These are phyloP conservation scores for Anoncus sp. DNA, from an alignment of 2,888 invertebrate genomes.

Conservation along the genomic window DNA sequence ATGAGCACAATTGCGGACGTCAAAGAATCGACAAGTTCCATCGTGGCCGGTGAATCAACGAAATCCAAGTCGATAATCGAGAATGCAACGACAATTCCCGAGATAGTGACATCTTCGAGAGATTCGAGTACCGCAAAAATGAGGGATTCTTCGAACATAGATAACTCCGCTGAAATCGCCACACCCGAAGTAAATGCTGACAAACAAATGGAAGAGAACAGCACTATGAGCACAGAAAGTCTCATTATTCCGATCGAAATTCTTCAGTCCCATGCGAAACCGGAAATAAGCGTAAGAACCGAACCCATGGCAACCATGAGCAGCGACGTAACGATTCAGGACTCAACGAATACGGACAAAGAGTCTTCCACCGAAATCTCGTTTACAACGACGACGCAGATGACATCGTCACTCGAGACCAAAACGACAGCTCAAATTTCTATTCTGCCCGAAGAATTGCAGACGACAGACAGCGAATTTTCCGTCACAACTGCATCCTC, in stretches of 20 bases:
- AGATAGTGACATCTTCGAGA: conserved; percentile 30
- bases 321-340: conserved; percentile 50
- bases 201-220: conserved; percentile 72
- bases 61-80: conserved; percentile 45
- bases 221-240: conserved; percentile 77
- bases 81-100: conserved; percentile 44
- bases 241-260: conserved; percentile 80
- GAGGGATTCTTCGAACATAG: conserved; percentile 36
- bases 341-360: conserved; percentile 53
- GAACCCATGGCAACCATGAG: conserved; percentile 60
- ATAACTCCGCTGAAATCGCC: conserved; percentile 12
- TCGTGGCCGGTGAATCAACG: conserved; percentile 31
- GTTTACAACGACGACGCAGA: conserved; percentile 65
- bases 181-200: conserved; percentile 48
- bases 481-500: conserved; percentile 71
- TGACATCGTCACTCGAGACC: conserved; percentile 67
- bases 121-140: conserved; percentile 14
- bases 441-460: conserved; percentile 79
- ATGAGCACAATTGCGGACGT: conserved; percentile 5
- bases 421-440: conserved; percentile 80
- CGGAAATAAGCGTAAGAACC: conserved; percentile 69
- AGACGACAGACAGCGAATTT: conserved; percentile 78
- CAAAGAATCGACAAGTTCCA: conserved; percentile 40
- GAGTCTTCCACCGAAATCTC: conserved; percentile 39
- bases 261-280: conserved; percentile 77